Base-by-base conservation (phyloP, 1,140 invertebrate genomes). In the Brachionus plicatilis region DNA sequence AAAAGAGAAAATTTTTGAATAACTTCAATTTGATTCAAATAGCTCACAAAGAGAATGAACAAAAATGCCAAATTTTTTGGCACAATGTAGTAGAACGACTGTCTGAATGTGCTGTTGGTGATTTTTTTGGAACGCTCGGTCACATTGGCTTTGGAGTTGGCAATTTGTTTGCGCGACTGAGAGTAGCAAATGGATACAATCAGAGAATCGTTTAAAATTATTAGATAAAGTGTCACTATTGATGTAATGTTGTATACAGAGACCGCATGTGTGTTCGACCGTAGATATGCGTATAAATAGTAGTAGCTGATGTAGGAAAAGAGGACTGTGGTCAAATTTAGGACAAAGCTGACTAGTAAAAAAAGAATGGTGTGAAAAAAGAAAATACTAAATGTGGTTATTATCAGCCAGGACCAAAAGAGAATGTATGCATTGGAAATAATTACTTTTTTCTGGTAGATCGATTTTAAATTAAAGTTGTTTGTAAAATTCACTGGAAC, bases 11-110 rank as follows among this genome's bases (percentile, higher is more conserved):
- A 76, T n/a, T 76, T 76, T 76, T 76, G 41, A 76, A 76, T 76
- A 53, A 76, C 14, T 27, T 76, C 72, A 50, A 76, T 76, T 76
- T 76, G 72, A 27, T 76, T 76, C 29, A 76, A 76, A 29, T 76
- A 76, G 33, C 72, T 76, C 0, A 76, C 45, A 29, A 76, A 47
- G 24, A 76, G 43, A 76, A 76, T 76, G 41, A 76, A 76, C 12
- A 76, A 24, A 76, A 76, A 53, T 29, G 43, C 17, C 24, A 76
- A 6, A 50, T 76, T 76, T 50, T 76, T 76, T 27, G 72, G 72
- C 27, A 76, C n/a, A 27, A 50, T 50, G 12, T 50, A 76, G 43
- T 76, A 50, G 27, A 76, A 76, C 12, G 72, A 29, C 47, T 76
- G 72, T 33, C 27, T 76, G 17, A 76, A 37, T 47, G 72, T 76